phyloP scores from a whole-genome alignment of 1,140 invertebrate genomes.

The Drosophila punjabiensis region DNA sequence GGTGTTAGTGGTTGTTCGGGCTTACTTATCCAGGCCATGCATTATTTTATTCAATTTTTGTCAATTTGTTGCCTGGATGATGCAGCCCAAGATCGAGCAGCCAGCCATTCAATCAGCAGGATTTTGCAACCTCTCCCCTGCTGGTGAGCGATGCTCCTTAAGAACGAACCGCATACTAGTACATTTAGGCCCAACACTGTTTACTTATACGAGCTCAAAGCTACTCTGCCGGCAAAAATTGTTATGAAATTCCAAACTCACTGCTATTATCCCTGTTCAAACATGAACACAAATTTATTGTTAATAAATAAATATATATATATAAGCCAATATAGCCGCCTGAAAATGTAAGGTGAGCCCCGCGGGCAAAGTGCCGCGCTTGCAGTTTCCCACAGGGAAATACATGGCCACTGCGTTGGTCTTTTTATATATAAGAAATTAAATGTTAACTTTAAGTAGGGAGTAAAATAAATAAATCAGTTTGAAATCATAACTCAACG shows the following conservation, averaged over 20 bases:
- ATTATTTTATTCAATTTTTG: slow-evolving; percentile 79
- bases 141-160: background rate
- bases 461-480: too few relatives aligned
- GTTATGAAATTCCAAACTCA: slow-evolving; percentile 65
- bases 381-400: too few relatives aligned
- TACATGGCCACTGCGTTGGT: too few relatives aligned
- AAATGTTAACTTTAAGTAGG: too few relatives aligned
- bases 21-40: slow-evolving; percentile 15
- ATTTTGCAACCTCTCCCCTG: background rate
- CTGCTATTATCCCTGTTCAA: too few relatives aligned
- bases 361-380: too few relatives aligned
- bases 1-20: slow-evolving; percentile 26
- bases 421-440: too few relatives aligned
- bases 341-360: too few relatives aligned
- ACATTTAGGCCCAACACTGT: slow-evolving; percentile 55
- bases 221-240: slow-evolving; percentile 50
- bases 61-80: slow-evolving; percentile 64
- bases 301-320: too few relatives aligned
- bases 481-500: too few relatives aligned
- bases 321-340: too few relatives aligned
- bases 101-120: slow-evolving; percentile 22
- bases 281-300: too few relatives aligned
- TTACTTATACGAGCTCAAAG: slow-evolving; percentile 43
- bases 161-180: slow-evolving; percentile 43
- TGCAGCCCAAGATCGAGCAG: slow-evolving; percentile 15